Evolutionary conservation across 2,797 vertebrate species (phyloP).

Genomic region (Syngnathus acus): DNA sequence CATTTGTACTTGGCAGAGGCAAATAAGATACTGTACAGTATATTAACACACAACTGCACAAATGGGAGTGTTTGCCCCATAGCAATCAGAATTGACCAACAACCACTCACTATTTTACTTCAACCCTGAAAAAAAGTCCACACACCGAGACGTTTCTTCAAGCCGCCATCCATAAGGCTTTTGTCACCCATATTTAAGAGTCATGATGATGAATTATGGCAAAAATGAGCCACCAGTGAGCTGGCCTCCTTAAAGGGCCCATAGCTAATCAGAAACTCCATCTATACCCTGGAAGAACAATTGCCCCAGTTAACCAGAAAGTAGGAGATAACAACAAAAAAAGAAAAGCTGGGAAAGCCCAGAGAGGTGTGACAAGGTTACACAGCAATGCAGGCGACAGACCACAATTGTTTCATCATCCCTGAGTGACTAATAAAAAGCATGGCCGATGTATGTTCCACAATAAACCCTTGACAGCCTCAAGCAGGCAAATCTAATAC

Average conservation of each 20-base stretch:
- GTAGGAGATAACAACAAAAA: slow-evolving; percentile 32
- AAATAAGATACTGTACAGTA: too few species aligned
- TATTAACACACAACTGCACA: neutral
- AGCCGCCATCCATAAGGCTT: slow-evolving; percentile 19
- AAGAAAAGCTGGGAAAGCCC: too few species aligned
- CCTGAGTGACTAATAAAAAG: neutral
- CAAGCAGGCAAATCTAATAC: slow-evolving; percentile 16
- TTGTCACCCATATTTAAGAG: slow-evolving; percentile 36
- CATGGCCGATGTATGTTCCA: neutral
- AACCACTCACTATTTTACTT: slow-evolving; percentile 14
- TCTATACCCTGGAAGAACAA: slow-evolving; percentile 45
- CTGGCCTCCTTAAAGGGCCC: slow-evolving; percentile 55
- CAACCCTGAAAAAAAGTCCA: slow-evolving; percentile 25
- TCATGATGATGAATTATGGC: slow-evolving; percentile 60
- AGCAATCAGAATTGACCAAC: neutral
- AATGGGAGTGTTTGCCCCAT: neutral
- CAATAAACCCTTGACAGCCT: neutral
- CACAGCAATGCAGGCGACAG: neutral
- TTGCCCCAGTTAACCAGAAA: slow-evolving; percentile 58
- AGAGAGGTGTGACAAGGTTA: slow-evolving; percentile 7
- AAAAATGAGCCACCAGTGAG: slow-evolving; percentile 56
- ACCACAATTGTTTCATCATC: neutral
- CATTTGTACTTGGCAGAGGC: neutral
- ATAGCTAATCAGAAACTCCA: slow-evolving; percentile 53
- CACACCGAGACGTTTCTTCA: slow-evolving; percentile 17